Base-by-base conservation (phyloP, 2,113 vertebrate species). In the Microtus oregoni region DNA sequence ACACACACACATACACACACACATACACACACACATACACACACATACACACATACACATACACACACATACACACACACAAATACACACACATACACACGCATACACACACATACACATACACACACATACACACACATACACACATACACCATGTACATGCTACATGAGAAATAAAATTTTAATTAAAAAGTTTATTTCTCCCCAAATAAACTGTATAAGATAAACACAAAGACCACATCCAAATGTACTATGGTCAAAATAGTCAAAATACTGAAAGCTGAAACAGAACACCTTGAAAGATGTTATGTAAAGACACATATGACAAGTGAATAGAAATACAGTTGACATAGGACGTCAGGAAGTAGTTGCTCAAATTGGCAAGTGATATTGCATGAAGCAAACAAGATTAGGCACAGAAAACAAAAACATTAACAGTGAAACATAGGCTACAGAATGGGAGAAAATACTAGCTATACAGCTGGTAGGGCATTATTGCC, bases 251-350 rank as follows among this genome's bases (percentile, higher is more conserved):
- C 70, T 4, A 47, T 32, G 72, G 50, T n/a, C 32, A 86, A 83
- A 79, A 86, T 38, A n/a, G 30, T 90, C n/a, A 83, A 44, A 85
- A 85, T 44, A 41, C 58, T 41, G 90, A 70, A 70, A 63, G 35
- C 10, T 50, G 50, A 87, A 83, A 72, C 32, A n/a, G 79, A 89
- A 89, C 70, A 77, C 75, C 52, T 91, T 89, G n/a, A 86, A 92
- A 92, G 47, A 20, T 35, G 41, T 24, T 87, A 83, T 19, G 77
- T 55, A 91, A 44, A 76, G 58, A 22, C 58, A 67, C 50, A 55
- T 22, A 26, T 86, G 24, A 89, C 70, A 67, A 87, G 91, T 90
- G 63, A 73, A 19, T 32, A 14, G 35, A 41, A 50, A 7, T n/a
- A 50, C 65, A 47, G 75, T 86, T 93, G 89, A 86, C 17, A 86